Base-by-base conservation (phyloP, 2,797 vertebrate genomes). In the Ptychadena robeensis region DNA sequence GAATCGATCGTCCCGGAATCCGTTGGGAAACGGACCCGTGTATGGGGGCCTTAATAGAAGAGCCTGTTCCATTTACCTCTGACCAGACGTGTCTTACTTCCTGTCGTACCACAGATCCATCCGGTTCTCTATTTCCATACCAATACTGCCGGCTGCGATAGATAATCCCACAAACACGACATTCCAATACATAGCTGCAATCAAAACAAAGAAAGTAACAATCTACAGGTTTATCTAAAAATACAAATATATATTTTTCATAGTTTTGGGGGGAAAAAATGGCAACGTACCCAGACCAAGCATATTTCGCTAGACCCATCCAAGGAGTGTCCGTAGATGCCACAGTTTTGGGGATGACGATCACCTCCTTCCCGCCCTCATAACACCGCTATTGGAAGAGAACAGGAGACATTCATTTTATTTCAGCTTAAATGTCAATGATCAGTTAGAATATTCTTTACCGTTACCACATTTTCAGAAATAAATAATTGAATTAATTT, bases 101-200 rank as follows among this genome's bases (percentile, higher is more conserved):
- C 0, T 93, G 92, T 3, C 94, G 92, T 74, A 95, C 94, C 67
- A 95, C 91, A 0, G 88, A 37, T 82, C 91, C 94, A 89, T 96
- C 95, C 0, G 95, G 94, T 84, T 95, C 94, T 87, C 92, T 93
- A 89, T 96, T 96, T 27, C 95, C 94, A 89, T 94, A 73, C 95
- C 95, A 96, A 91, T 94, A 94, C 90, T 96, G 95, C 67, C 95
- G 90, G 87, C 95, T 96, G 70, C 95, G 92, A 89, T 94, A 96
- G 87, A 95, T 95, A 0, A 96, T 94, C 2, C 95, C 95, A 82
- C 95, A 95, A 87, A 89, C 92, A 0, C 86, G 86, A 83, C 94
- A 95, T 89, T 95, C 94, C 87, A 95, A 85, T 73, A 95, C 94
- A 32, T 92, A 96, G 12, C 95, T 96, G 89, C 18, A 40, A 18